A percentile compares a stretch with the other conserved stretches of the same genome.
These are phyloP conservation scores for Acropora tenuis DNA, from an alignment of 64 coral and sea anemone genomes.

Conservation along the genomic window DNA sequence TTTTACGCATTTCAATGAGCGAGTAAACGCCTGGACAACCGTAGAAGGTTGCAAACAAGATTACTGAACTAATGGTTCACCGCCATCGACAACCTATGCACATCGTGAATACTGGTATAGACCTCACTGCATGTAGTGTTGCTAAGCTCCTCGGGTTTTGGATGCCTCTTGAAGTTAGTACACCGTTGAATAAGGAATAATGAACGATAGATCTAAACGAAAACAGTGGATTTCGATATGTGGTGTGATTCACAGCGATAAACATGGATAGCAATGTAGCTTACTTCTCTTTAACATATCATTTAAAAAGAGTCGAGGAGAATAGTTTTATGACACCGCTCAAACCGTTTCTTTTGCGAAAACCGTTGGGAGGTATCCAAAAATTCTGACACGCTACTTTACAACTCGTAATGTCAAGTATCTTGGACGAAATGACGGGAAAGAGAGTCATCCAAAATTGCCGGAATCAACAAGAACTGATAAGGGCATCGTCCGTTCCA, in stretches of 20 bases:
- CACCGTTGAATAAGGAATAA: too few species aligned
- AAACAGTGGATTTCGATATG: not conserved
- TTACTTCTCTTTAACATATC: too few species aligned
- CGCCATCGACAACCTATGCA: not conserved
- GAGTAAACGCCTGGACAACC: not conserved
- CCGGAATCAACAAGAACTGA: not conserved
- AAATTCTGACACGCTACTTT: not conserved
- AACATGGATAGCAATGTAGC: too few species aligned
- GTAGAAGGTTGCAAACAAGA: not conserved
- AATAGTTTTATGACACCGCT: too few species aligned
- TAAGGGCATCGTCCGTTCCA: not conserved
- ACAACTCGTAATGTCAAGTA: slow-evolving; percentile 1
- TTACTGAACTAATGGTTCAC: not conserved
- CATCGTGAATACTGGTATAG: not conserved
- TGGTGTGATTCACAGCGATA: too few species aligned
- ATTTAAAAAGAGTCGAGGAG: too few species aligned
- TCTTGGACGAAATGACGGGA: not conserved
- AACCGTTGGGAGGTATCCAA: too few species aligned
- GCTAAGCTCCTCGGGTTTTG: not conserved
- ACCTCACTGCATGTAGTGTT: not conserved
- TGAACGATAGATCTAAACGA: too few species aligned
- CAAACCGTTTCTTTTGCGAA: too few species aligned
- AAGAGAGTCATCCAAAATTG: not conserved
- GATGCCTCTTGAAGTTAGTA: too few species aligned
- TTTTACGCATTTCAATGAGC: slow-evolving; percentile 22